Evolutionary conservation across 2,888 invertebrate species (phyloP), one percentile per base, ranked within the genome.

Genomic region (Leistus spinibarbis): DNA sequence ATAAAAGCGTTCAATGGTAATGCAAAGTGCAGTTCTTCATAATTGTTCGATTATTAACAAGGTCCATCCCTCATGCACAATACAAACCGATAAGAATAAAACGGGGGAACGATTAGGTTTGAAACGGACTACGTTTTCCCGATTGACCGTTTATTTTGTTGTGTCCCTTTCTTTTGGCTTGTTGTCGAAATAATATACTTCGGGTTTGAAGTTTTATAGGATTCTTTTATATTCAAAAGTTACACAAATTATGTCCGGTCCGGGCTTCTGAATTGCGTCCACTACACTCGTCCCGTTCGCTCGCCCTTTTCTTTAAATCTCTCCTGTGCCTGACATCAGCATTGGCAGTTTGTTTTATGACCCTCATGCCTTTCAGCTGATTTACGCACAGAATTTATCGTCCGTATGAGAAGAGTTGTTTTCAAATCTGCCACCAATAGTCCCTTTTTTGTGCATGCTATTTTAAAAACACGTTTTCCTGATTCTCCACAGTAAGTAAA

Each of bases 211-310:
- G 54, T 67, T 54, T 67, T 67, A 67, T 67, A 54, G 24, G 78
- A 79, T 79, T 81, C 79, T 80, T 80, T 82, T 80, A 80, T 80
- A 82, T 82, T 82, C 80, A 82, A 82, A 82, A 80, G 80, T 79
- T 80, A 79, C 79, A 79, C 80, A 80, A 79, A 81, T 71, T 81
- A 81, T 80, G 81, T 82, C 80, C 79, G 77, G 76, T 79, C 79
- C 80, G 81, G 79, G 81, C 78, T 81, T n/a, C 17, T 20, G 69
- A 62, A 53, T 62, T 40, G 54, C 24, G 17, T 69, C 69, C 24
- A 67, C 22, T 67, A 53, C 19, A 67, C 19, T 60, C 54, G 54
- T 64, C 64, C 19, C n/a, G 53, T 54, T 22, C 67, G 53, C 67
- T 40, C 54, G 22, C 19, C 19, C 60, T 60, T 20, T 22, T 22